A percentile compares a stretch with the other conserved stretches of the same genome.
phyloP scores from a whole-genome alignment of 2,888 invertebrate genomes.

The Parelbella ahira region DNA sequence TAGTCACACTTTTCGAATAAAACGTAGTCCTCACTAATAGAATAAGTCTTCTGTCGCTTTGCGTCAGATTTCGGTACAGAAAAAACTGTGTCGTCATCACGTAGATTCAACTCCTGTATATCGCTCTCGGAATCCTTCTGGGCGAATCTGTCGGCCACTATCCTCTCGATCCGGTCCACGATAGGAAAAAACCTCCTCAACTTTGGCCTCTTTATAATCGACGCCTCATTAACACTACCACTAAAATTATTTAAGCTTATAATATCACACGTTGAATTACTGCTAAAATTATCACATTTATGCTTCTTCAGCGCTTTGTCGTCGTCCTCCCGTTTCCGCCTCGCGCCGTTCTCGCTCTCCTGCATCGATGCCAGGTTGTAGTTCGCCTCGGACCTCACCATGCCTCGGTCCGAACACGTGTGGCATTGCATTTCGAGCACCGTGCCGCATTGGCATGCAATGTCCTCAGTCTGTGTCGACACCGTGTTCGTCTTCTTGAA shows the following conservation, averaged over 20 bases:
- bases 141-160: constrained; percentile 54
- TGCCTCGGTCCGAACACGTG: constrained; percentile 42
- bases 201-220: constrained; percentile 64
- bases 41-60: constrained; percentile 64
- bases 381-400: constrained; percentile 66
- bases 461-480: constrained; percentile 66
- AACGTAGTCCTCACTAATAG: constrained; percentile 60
- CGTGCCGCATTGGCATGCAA: constrained; percentile 58
- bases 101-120: constrained; percentile 56
- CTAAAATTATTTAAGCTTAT: constrained; percentile 45
- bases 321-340: constrained; percentile 52
- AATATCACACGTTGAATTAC: constrained; percentile 57
- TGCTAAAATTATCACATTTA: constrained; percentile 73
- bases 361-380: constrained; percentile 53
- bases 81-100: constrained; percentile 65
- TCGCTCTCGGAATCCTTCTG: constrained; percentile 42
- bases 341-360: constrained; percentile 41
- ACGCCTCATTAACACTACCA: constrained; percentile 35
- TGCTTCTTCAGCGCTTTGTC: constrained; percentile 62
- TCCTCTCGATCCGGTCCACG: constrained; percentile 57
- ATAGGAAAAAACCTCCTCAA: constrained; percentile 58
- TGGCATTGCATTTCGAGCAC: constrained; percentile 48
- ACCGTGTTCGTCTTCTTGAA: constrained; percentile 59
- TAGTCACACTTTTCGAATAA: constrained; percentile 70
- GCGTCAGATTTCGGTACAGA: constrained; percentile 46